Evolutionary conservation across 2,797 vertebrate genomes (phyloP).

Genomic region (Rhabdophis nuchalis): DNA sequence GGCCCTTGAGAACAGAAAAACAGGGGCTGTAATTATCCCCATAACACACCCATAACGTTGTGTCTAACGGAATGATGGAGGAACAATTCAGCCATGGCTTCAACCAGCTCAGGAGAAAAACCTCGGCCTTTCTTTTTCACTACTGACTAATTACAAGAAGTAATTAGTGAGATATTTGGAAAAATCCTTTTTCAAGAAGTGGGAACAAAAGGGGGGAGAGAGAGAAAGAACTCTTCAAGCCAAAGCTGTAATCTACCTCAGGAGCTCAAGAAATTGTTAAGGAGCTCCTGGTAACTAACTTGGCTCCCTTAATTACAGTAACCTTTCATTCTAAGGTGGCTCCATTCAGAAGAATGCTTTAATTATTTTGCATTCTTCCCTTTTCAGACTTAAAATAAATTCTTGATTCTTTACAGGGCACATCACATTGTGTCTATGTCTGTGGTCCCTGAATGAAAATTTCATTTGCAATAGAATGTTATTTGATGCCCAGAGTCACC

Average conservation of each 20-base stretch:
- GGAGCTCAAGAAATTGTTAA: not conserved
- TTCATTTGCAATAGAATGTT: not conserved
- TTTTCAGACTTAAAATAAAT: not conserved
- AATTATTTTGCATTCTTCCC: not conserved
- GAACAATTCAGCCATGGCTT: not conserved
- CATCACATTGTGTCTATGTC: not conserved
- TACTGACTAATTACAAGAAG: constrained; percentile 52
- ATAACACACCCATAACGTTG: not conserved
- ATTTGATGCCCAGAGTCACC: not conserved
- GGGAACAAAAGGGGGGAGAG: constrained; percentile 18
- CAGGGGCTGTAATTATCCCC: constrained; percentile 24
- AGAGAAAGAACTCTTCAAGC: not conserved
- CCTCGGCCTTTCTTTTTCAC: constrained; percentile 17
- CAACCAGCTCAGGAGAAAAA: not conserved
- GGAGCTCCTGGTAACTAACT: rapidly evolving
- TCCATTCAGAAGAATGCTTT: not conserved
- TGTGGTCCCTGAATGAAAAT: not conserved
- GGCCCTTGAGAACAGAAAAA: not conserved
- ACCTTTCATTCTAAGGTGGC: not conserved
- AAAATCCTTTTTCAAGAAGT: not conserved
- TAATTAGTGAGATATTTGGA: constrained; percentile 48
- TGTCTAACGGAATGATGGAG: not conserved
- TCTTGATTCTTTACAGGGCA: not conserved
- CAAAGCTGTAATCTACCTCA: constrained; percentile 2
- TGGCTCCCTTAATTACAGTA: constrained; percentile 21